Base-by-base conservation (phyloP, 2,113 vertebrate species). In the Orthonyx spaldingii region DNA sequence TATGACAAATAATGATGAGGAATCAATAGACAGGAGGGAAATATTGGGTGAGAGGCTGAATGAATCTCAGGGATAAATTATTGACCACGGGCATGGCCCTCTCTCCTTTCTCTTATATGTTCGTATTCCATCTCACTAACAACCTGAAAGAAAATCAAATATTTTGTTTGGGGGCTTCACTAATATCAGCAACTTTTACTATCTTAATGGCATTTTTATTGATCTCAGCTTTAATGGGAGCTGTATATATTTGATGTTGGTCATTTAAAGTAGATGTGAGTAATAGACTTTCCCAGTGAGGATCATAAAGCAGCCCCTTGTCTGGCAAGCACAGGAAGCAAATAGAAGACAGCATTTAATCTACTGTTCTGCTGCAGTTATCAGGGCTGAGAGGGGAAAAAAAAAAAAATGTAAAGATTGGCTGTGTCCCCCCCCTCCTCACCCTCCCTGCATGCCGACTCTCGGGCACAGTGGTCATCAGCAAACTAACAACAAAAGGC, bases 191-290 rank as follows among this genome's bases (percentile, higher is more conserved):
- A 98, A 98, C 98, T 99, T 98, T 99, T 98, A 98, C 98, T 98
- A 98, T 98, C 98, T 98, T 99, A 99, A 99, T 99, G 98, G 98
- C 98, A 98, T 99, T 99, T 99, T 99, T 99, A 99, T 99, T 99
- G 99, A 99, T 99, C 98, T 97, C 97, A 96, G 97, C 98, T 98
- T 99, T 99, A 99, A 99, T 99, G 99, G 98, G 97, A 98, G 98
- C 98, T 98, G 98, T 98, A 98, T 99, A 99, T 99, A 99, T 99
- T 99, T 99, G 98, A 99, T 99, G 98, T 98, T 98, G 97, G 98
- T 99, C 98, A 98, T 99, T 99, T 99, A 98, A 99, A 99, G 98
- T 98, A 99, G 98, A 98, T 98, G 98, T 99, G 99, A 99, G 98
- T 99, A 99, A 99, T 99, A 98, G 98, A 99, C 97, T 98, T 98